Base-by-base conservation (phyloP, 2,113 vertebrate genomes). In the Sphyrna mokarran region DNA sequence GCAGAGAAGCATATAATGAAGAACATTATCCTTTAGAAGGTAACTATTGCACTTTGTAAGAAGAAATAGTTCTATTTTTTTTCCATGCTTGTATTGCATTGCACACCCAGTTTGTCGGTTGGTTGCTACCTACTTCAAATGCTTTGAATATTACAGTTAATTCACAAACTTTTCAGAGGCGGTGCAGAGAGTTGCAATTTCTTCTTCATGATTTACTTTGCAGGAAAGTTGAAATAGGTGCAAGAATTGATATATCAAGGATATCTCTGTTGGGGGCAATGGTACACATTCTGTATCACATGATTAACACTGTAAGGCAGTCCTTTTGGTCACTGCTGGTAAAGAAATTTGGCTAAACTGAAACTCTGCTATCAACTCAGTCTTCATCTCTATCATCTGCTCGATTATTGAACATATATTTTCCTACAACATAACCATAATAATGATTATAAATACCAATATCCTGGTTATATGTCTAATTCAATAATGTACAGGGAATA, bases 11-110 rank as follows among this genome's bases (percentile, higher is more conserved):
- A 7, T 97, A 98, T 96, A 97, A 98, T 61, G 98, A 99, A 96
- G 98, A 98, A 96, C 98, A 98, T 96, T 99, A 99, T 97, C 98
- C 98, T 86, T 97, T 99, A 96, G 98, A 99, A 98, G 99, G 99
- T 99, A 98, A 96, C 29, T 37, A 58, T 40, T 7, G 58, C 33
- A 85, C 78, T 63, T 72, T 40, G 37, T 69, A 94, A 72, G 40
- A n/a, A 29, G 40, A 48, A 95, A 54, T 95, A 43, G 14, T 13
- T 94, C n/a, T 69, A 40, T 94, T 95, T 8, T 72, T 20, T 33
- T 54, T 94, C 43, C 63, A 7, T 94, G 20, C 11, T 70, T 70
- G 29, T 54, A 48, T 33, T 70, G 72, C 29, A 63, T 91, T 91
- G 58, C 26, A 63, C 29, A 20, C 33, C 33, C 58, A 26, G 6